phyloP scores from a whole-genome alignment of 1,140 invertebrate genomes.

The Mactra quadrangularis region DNA sequence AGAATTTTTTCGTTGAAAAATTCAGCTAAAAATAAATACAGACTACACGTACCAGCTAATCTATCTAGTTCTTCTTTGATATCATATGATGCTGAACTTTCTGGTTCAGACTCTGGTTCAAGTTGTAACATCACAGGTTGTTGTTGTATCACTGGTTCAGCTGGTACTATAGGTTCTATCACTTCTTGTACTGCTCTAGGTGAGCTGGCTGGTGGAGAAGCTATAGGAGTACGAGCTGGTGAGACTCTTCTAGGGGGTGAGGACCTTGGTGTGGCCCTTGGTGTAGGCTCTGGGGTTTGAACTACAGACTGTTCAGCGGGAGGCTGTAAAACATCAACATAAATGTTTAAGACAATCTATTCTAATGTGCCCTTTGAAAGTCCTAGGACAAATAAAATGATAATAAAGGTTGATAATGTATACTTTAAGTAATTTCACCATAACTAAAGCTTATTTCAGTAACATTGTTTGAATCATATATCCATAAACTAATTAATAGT shows the following conservation, averaged over 20 bases:
- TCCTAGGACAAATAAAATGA: too few relatives aligned
- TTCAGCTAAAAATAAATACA: too few relatives aligned
- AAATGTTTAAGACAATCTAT: too few relatives aligned
- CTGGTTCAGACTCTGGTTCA: conserved; percentile 72
- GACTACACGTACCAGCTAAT: conserved; percentile 71
- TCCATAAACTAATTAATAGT: too few relatives aligned
- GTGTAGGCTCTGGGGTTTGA: conserved; percentile 78
- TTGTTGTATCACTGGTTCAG: conserved; percentile 11
- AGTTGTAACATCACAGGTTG: conserved; percentile 27
- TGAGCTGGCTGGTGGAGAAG: conserved; percentile 40
- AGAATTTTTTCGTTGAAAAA: too few relatives aligned
- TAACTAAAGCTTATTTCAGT: too few relatives aligned
- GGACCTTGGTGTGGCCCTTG: conserved; percentile 67
- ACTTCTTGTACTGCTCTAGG: conserved; percentile 27
- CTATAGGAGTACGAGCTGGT: conserved; percentile 68
- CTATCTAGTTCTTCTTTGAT: conserved; percentile 74
- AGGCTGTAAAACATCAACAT: conserved; percentile 33
- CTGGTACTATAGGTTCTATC: conserved; percentile 41
- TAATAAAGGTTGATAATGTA: too few relatives aligned
- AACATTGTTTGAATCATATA: too few relatives aligned
- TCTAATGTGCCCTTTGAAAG: too few relatives aligned
- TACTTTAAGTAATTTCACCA: too few relatives aligned
- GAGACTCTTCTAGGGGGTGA: conserved; percentile 67
- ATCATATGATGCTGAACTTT: conserved; percentile 73
- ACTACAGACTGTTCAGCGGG: conserved; percentile 50